Evolutionary conservation across 2,113 vertebrate genomes (phyloP), one percentile per base, ranked within the genome.

Genomic region (Melospiza melodia): DNA sequence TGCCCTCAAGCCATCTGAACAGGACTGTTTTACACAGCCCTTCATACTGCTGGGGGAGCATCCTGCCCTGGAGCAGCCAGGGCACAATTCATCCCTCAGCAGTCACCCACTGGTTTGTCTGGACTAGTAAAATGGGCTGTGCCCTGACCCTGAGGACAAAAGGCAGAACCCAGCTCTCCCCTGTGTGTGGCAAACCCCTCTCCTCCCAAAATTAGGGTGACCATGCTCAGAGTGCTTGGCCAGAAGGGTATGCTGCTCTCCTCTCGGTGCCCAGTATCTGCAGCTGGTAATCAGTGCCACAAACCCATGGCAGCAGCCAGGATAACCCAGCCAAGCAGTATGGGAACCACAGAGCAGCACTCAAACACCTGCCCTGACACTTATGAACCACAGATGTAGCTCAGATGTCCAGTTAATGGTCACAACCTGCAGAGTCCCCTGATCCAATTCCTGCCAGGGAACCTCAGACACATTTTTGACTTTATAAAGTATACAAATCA

Each of bases 201-300:
- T 71, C 9, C 30, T 75, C 33, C 44, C 44, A 15, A 62, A 74
- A 84, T 1, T 7, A 65, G 79, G 12, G 49, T 44, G 22, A 24
- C 20, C 0, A 0, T 21, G 30, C 22, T 30, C 49, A 57, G 43
- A 43, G 20, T 49, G 37, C 46, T 63, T n/a, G 28, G 23, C n/a
- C 54, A 66, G 11, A 95, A 62, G 11, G 30, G 5, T 75, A 25
- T 16, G 20, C 8, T 7, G 1, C 23, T 52, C 44, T 84, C 55
- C 7, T 69, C 19, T 58, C 0, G 0, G 22, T 6, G 3, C 7
- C 12, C 35, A 16, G 11, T 39, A 31, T 31, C 65, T 44, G 46
- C 41, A 67, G 39, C 46, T 65, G 35, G 62, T 44, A 75, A 57
- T 39, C 5, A 4, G 30, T n/a, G 52, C 35, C 17, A 44, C 67